Conservation (phyloP, 2,888 invertebrate genomes). For the Congeria kusceri region DNA sequence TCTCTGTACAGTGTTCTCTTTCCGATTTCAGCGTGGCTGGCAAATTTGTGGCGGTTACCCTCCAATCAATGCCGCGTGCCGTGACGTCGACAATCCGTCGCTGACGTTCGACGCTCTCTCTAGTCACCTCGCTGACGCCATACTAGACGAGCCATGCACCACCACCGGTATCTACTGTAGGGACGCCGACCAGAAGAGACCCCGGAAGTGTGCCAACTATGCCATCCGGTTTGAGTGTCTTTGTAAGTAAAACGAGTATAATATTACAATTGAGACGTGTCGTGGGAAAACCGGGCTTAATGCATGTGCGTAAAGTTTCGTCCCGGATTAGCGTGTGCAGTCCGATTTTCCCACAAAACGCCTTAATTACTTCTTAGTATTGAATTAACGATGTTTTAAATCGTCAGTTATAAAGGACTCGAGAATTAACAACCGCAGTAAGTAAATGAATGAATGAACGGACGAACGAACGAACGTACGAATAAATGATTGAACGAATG, state of each 20-base stretch:
- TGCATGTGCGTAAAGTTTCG: too few relatives aligned
- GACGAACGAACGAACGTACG: too few relatives aligned
- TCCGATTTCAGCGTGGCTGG: slow-evolving; percentile 45
- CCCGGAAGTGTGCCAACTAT: slow-evolving; percentile 47
- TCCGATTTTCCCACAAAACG: too few relatives aligned
- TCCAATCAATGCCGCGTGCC: slow-evolving; percentile 54
- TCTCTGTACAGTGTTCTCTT: slow-evolving; percentile 17
- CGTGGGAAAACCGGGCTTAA: too few relatives aligned
- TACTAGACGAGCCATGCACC: slow-evolving; percentile 43
- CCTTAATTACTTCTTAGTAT: too few relatives aligned
- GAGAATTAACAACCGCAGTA: too few relatives aligned
- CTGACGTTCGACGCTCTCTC: slow-evolving; percentile 49
- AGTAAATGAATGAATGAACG: too few relatives aligned
- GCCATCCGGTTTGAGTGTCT: slow-evolving; percentile 58
- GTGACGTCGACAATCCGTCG: slow-evolving; percentile 10
- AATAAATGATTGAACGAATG: too few relatives aligned
- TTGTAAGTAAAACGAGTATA: slow-evolving; percentile 27
- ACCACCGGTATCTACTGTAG: slow-evolving; percentile 43
- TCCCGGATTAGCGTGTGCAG: too few relatives aligned
- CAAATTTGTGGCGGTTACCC: slow-evolving; percentile 48
- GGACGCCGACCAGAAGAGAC: slow-evolving; percentile 35
- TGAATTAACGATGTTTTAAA: too few relatives aligned
- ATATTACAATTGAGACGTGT: too few relatives aligned
- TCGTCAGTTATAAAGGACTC: too few relatives aligned
- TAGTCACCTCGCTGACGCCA: slow-evolving; percentile 13